Evolutionary conservation across 2,797 vertebrate species (phyloP), one percentile per base, ranked within the genome.

Genomic region (Amblyraja radiata): DNA sequence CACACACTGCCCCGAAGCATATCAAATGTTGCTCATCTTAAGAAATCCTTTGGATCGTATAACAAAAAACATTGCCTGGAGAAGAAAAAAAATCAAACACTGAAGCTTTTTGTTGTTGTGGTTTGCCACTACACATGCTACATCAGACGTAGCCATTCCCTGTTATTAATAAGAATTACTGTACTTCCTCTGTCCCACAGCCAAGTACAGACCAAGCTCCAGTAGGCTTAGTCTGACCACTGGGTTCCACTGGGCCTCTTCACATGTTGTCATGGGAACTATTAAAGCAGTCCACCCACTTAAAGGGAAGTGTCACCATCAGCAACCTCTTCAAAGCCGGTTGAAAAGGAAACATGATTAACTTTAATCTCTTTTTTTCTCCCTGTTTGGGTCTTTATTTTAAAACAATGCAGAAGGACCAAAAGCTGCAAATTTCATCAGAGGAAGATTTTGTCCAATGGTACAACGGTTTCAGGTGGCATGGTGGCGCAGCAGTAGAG

Each of bases 101-200:
- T 90, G 68, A 76, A 68, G 71, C 90, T 74, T 92, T 92, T 74
- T 92, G 90, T 90, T 90, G 84, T 92, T 92, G 90, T 92, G 90
- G 71, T 76, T 92, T 76, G 68, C 90, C 25, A 76, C 90, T 74
- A 23, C 90, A 92, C 71, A 92, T 92, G 90, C 13, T 92, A 92
- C 68, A 76, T 92, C 90, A 92, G 90, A 76, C 39, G 54, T 11
- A 28, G 71, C 39, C 13, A 39, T 54, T 54, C 90, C 90, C 90
- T 92, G 90, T 92, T 76, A 92, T 92, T 92, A 91, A 92, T 92
- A 54, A 54, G 71, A 92, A 92, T 92, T 74, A 92, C 90, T 92
- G 68, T 92, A 74, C 90, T 92, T 92, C 90, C 71, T 76, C 90
- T 92, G 90, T 92, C 39, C 90, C 90, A 46, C 68, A 92, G 90